These are phyloP conservation scores for Oreochromis niloticus DNA, from an alignment of 2,113 vertebrate genomes.

Conservation along the genomic window DNA sequence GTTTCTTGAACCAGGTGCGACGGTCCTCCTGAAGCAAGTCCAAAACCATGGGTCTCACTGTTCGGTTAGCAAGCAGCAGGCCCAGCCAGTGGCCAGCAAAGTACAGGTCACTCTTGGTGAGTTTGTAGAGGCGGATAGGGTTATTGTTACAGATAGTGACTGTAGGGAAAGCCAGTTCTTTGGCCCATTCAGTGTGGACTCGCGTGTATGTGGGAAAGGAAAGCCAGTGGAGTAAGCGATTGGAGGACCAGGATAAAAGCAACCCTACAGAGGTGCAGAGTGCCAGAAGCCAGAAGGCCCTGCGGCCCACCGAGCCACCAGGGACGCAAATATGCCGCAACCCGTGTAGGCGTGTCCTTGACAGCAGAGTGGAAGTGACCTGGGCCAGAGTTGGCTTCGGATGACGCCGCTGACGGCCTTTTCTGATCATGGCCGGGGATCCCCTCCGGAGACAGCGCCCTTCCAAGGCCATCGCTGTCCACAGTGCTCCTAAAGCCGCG, in stretches of 20 bases:
- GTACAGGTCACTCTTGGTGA: conserved; percentile 95
- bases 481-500: conserved; percentile 66
- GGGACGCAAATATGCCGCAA: conserved; percentile 82
- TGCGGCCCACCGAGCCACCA: conserved; percentile 75
- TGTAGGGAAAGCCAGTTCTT: conserved; percentile 88
- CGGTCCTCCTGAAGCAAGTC: conserved; percentile 88
- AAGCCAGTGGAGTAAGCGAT: conserved; percentile 91
- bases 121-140: conserved; percentile 89
- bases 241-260: conserved; percentile 92
- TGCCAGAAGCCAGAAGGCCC: conserved; percentile 89
- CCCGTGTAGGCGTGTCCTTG: conserved; percentile 84
- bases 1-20: conserved; percentile 90
- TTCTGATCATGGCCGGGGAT: conserved; percentile 58
- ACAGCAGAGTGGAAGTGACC: conserved; percentile 65
- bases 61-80: conserved; percentile 87
- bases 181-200: conserved; percentile 91
- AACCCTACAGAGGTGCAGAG: conserved; percentile 88
- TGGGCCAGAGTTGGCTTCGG: conserved; percentile 24
- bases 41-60: conserved; percentile 83
- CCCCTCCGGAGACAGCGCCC: conserved; percentile 63
- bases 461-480: conserved; percentile 76
- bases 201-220: conserved; percentile 92
- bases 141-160: conserved; percentile 99
- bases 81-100: conserved; percentile 96
- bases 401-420: conserved; percentile 18